phyloP scores from a whole-genome alignment of 2,797 vertebrate genomes.

The Sebastes nivosus region DNA sequence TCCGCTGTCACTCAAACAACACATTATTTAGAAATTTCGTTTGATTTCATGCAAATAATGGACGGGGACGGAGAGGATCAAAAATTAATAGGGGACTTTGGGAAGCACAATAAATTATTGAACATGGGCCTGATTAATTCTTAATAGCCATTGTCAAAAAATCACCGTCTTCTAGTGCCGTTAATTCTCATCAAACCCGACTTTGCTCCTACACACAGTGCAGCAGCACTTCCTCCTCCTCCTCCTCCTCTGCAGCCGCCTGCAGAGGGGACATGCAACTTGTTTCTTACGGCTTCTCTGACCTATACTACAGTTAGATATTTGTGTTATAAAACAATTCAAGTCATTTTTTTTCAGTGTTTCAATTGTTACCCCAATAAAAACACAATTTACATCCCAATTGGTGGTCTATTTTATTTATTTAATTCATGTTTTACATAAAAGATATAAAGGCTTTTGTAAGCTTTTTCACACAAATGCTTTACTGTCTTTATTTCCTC shows the following conservation, averaged over 20 bases:
- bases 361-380: background rate
- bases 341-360: background rate
- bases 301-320: background rate
- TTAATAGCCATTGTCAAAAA: conserved; percentile 85
- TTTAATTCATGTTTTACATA: background rate
- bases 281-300: background rate
- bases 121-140: conserved; percentile 80
- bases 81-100: conserved; percentile 85
- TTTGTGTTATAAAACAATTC: background rate
- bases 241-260: background rate
- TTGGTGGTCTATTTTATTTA: background rate
- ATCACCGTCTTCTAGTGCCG: conserved; percentile 73
- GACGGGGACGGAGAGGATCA: conserved; percentile 73
- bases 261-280: conserved; percentile 11
- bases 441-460: background rate
- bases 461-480: background rate
- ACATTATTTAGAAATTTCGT: conserved; percentile 78
- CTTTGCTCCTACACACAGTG: background rate
- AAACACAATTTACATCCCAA: background rate
- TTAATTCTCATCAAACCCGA: conserved; percentile 77
- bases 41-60: conserved; percentile 83
- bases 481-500: background rate
- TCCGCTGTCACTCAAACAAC: conserved; percentile 65
- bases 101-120: conserved; percentile 82
- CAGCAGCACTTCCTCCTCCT: background rate